Evolutionary conservation across 2,888 invertebrate genomes (phyloP), one percentile per base, ranked within the genome.

Genomic region (Euphydryas editha): DNA sequence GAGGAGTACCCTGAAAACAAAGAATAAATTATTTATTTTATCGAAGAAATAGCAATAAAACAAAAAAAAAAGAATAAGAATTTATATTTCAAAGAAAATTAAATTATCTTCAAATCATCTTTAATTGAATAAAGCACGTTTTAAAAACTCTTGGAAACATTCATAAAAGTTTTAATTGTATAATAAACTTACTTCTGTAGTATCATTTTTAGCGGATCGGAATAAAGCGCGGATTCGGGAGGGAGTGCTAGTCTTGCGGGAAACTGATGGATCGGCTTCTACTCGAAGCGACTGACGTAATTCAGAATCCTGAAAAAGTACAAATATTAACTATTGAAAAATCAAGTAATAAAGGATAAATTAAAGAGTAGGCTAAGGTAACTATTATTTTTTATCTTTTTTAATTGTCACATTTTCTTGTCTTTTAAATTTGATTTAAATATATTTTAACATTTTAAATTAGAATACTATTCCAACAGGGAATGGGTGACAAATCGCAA

Each of bases 161-260:
- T 30, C 10, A 17, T 8, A 18, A 2, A 1, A 21, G 5, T 13
- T 15, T 21, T 7, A 13, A 10, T 15, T 6, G 39, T 42, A 37
- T 10, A 51, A 37, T 24, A 1, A n/a, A 75, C 80, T 81, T 59
- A 94, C 94, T 80, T 94, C 94, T 17, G 88, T 86, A 36, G 92
- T 91, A 46, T 90, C 89, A 59, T 82, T 85, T 68, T 82, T 90
- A 64, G 79, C 80, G 56, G 93, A 90, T 62, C 92, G 89, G 79
- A 96, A 94, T 37, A 96, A 92, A 21, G 94, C 87, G 69, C 93
- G 94, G 56, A 96, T 90, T 54, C 95, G 93, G 13, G 94, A 94
- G 1, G 96, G 96, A 0, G 96, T 96, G 73, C 94, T 92, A 6
- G 90, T 88, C 84, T 93, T 94, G 72, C 87, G 93, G 65, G 85